These are phyloP conservation scores for Lasioglossum albipes DNA, from an alignment of 1,140 invertebrate genomes.

Conservation along the genomic window DNA sequence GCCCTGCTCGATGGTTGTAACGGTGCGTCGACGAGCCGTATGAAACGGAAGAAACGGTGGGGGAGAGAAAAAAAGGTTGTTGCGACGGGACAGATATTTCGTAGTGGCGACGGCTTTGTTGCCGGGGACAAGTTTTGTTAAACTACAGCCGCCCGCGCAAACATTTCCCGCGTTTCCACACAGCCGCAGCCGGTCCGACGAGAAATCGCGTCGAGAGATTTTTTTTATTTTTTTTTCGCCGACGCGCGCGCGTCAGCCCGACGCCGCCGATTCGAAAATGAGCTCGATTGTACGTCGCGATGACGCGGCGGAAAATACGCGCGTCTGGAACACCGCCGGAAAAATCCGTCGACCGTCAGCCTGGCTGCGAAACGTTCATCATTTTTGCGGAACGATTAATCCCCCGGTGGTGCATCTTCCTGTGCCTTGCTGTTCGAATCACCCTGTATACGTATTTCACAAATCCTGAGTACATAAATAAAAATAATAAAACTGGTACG, in stretches of 20 bases:
- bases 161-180: constrained; percentile 23
- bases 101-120: constrained; percentile 36
- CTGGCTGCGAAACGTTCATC: background rate
- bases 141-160: constrained; percentile 21
- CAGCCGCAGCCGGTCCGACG: background rate
- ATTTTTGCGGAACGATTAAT: background rate
- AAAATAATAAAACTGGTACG: no score
- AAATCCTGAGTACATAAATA: no score
- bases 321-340: background rate
- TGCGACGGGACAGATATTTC: constrained; percentile 38
- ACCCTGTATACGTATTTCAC: no score
- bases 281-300: constrained; percentile 27
- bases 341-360: background rate
- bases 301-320: background rate
- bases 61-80: constrained; percentile 8
- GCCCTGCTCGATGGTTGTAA: no score
- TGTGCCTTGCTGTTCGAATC: no score
- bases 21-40: background rate
- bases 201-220: background rate
- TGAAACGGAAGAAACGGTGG: background rate
- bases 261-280: constrained; percentile 17
- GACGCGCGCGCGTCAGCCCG: background rate
- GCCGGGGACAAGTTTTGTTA: constrained; percentile 31
- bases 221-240: background rate
- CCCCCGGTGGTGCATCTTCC: no score